A percentile compares a stretch with the other conserved stretches of the same genome.
phyloP scores from a whole-genome alignment of 2,113 vertebrate genomes.

The Onychostoma macrolepis region DNA sequence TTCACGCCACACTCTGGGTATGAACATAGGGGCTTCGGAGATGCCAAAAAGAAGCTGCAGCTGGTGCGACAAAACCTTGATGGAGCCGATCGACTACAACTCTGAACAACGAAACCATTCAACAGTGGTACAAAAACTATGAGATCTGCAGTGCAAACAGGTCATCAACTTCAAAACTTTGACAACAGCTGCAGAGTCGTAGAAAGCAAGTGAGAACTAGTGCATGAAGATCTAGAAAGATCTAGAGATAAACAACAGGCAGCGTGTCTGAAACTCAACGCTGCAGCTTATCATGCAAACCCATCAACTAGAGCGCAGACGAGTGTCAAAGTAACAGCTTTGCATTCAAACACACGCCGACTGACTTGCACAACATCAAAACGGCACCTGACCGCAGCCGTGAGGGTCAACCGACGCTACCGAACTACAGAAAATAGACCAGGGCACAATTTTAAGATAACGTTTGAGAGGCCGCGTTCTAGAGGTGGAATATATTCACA shows the following conservation, averaged over 20 bases:
- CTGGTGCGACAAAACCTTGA: not conserved
- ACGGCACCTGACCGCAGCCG: not conserved
- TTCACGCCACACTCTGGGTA: constrained; percentile 46
- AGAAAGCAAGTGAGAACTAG: constrained; percentile 18
- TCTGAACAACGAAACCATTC: not conserved
- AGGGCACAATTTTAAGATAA: not conserved
- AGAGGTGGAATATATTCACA: not conserved
- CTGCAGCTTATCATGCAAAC: not conserved
- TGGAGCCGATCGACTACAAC: not conserved
- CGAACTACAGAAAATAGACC: not conserved
- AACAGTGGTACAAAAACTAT: too few relatives aligned
- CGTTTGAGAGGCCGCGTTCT: not conserved
- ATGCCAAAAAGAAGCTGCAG: not conserved
- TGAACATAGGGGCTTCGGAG: not conserved
- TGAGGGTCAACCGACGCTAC: not conserved
- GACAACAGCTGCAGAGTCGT: not conserved
- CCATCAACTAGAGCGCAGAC: not conserved
- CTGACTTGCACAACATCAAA: not conserved
- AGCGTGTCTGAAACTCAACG: not conserved
- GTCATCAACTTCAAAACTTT: not conserved
- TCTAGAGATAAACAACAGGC: not conserved
- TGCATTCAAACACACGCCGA: not conserved
- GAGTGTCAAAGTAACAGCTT: constrained; percentile 5
- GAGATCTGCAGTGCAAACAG: too few relatives aligned
- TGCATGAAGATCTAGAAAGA: constrained; percentile 22